Percentiles rank a stretch among this genome's conserved stretches.
Evolutionary conservation across 64 coral and sea anemone genomes (phyloP).

Genomic region (Stichodactyla mertensii): DNA sequence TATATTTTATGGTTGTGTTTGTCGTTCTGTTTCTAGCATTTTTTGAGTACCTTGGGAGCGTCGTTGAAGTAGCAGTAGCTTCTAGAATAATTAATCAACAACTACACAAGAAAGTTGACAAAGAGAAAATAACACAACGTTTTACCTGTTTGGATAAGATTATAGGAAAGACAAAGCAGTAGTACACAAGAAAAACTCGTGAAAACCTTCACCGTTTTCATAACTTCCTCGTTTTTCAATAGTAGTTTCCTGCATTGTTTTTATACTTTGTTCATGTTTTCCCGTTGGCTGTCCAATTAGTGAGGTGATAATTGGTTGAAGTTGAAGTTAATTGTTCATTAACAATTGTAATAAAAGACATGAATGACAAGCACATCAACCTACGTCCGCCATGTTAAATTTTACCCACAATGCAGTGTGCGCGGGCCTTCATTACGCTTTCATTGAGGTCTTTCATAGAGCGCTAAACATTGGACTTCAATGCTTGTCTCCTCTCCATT

Average conservation of each 20-base stretch:
- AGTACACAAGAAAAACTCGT: not conserved
- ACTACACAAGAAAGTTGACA: not conserved
- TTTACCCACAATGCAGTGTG: not conserved
- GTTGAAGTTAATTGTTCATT: not conserved
- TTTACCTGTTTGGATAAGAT: not conserved
- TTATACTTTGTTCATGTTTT: not conserved
- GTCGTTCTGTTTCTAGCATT: not conserved
- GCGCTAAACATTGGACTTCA: no score
- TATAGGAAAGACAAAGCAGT: not conserved
- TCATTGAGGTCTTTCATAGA: not conserved
- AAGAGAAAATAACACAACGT: not conserved
- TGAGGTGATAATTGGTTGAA: not conserved
- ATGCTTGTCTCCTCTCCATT: no score
- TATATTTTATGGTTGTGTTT: no score
- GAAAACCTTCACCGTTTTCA: not conserved
- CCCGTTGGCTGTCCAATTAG: not conserved
- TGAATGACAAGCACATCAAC: not conserved
- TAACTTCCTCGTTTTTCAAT: not conserved
- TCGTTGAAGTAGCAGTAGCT: not conserved
- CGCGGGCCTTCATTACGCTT: not conserved
- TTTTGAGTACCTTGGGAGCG: not conserved
- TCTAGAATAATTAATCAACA: not conserved
- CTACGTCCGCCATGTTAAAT: not conserved
- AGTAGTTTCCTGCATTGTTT: no score
- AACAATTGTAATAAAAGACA: not conserved